phyloP scores from a whole-genome alignment of 1,140 invertebrate species.

The Scaptomyza graminum region DNA sequence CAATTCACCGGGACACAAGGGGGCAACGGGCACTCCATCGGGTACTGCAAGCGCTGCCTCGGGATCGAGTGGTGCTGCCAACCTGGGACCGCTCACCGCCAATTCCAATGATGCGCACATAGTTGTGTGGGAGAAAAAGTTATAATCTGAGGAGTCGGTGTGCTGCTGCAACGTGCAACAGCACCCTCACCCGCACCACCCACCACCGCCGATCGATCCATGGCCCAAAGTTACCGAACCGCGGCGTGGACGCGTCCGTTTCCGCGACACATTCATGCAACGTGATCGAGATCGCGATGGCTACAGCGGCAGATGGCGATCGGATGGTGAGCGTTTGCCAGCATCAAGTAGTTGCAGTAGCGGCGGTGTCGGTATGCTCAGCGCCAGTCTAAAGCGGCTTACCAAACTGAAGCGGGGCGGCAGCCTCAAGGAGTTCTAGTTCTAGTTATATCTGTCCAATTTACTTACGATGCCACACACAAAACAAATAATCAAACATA shows the following conservation, averaged over 20 bases:
- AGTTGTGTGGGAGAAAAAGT: constrained; percentile 95
- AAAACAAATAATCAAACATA: not conserved
- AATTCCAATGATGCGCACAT: constrained; percentile 93
- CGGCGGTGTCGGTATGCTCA: constrained; percentile 46
- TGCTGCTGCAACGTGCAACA: constrained; percentile 74
- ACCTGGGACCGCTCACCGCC: constrained; percentile 84
- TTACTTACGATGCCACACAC: constrained; percentile 8
- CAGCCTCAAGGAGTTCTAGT: constrained; percentile 78
- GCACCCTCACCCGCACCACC: constrained; percentile 68
- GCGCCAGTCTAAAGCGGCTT: constrained; percentile 67
- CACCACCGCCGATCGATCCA: constrained; percentile 58
- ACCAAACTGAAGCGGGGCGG: constrained; percentile 77
- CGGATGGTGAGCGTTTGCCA: constrained; percentile 18
- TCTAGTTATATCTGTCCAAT: constrained; percentile 1
- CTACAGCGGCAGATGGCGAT: constrained; percentile 15
- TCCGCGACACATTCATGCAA: constrained; percentile 65
- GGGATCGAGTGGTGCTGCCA: constrained; percentile 30
- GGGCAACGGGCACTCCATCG: constrained; percentile 50
- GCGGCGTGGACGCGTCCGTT: constrained; percentile 67
- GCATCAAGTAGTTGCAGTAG: not conserved
- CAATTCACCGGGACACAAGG: constrained; percentile 73
- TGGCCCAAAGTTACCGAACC: constrained; percentile 56
- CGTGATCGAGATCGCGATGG: constrained; percentile 48
- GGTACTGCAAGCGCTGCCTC: constrained; percentile 28
- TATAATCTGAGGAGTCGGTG: constrained; percentile 86